Conservation (phyloP, 2,888 invertebrate genomes). For the Homarus gammarus region DNA sequence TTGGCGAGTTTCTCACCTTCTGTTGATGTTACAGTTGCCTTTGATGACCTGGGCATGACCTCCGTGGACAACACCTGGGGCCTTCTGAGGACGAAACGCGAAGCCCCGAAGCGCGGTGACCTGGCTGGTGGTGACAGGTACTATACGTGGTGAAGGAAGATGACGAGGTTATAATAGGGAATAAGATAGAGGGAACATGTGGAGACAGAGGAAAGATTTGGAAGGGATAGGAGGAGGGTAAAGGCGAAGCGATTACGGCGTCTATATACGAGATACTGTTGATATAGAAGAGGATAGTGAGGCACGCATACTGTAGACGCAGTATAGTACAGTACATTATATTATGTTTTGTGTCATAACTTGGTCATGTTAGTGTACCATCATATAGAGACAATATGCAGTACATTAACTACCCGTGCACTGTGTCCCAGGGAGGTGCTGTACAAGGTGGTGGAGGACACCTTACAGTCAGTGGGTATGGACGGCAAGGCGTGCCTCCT, state of each 20-base stretch:
- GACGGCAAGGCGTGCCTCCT: slow-evolving; percentile 90
- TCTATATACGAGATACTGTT: too few relatives aligned
- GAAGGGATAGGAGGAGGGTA: neutral
- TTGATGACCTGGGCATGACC: slow-evolving; percentile 65
- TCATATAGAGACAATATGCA: too few relatives aligned
- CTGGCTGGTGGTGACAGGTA: slow-evolving; percentile 55
- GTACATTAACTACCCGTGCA: too few relatives aligned
- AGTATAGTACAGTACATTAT: too few relatives aligned
- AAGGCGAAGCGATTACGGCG: neutral
- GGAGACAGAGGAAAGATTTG: neutral
- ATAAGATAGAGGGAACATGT: too few relatives aligned
- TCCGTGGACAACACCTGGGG: slow-evolving; percentile 64
- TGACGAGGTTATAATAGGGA: neutral
- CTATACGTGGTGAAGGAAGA: neutral
- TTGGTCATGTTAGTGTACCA: too few relatives aligned
- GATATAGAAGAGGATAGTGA: too few relatives aligned
- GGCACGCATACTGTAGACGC: too few relatives aligned
- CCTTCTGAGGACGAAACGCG: slow-evolving; percentile 19
- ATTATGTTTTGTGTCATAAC: too few relatives aligned
- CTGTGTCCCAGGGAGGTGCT: slow-evolving; percentile 83
- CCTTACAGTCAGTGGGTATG: slow-evolving; percentile 88
- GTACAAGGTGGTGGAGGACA: slow-evolving; percentile 88
- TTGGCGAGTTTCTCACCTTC: too few relatives aligned
- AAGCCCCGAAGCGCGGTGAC: neutral
- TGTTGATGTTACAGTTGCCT: slow-evolving; percentile 42